Evolutionary conservation across 2,797 vertebrate species (phyloP), one percentile per base, ranked within the genome.

Genomic region (Enteromius radiatus): DNA sequence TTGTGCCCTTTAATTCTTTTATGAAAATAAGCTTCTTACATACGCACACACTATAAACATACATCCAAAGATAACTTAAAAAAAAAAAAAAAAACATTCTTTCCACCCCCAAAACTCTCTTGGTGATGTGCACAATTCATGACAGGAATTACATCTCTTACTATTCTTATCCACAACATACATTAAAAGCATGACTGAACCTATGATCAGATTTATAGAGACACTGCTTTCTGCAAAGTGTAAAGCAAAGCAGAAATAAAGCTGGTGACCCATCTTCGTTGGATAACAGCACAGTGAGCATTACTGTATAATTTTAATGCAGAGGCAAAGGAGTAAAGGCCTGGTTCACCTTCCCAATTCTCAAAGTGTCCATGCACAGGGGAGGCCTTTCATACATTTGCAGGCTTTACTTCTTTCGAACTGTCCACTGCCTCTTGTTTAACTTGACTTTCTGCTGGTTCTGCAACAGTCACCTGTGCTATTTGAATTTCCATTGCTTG

Each of bases 401-500:
- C 28, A 61, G 43, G 45, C 12, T 69, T 56, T 15, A 69, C 63
- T 67, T 76, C 47, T 12, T 76, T 59, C 23, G 1, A 68, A 75
- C 11, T 5, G 31, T 75, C 47, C 33, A 4, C 33, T 6, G 23
- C 31, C n/a, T 82, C 70, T 61, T 70, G 74, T 56, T 77, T 17
- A 80, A 96, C 94, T 85, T 94, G 93, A 6, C 93, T 92, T 19
- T 93, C 94, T 15, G 95, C 87, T 1, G 89, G 81, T 17, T 90
- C 86, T 12, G 77, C 85, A 1, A 52, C 89, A n/a, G 91, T 91
- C 85, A 94, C 89, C 5, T 95, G 96, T 89, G 96, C 96, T 91
- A 98, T 92, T 76, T 97, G 96, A 91, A 98, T 95, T 84, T 95
- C 95, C 76, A 98, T 92, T 61, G 95, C 95, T 1, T 96, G 92